Base-by-base conservation (phyloP, 2,113 vertebrate genomes). In the Psophia crepitans region DNA sequence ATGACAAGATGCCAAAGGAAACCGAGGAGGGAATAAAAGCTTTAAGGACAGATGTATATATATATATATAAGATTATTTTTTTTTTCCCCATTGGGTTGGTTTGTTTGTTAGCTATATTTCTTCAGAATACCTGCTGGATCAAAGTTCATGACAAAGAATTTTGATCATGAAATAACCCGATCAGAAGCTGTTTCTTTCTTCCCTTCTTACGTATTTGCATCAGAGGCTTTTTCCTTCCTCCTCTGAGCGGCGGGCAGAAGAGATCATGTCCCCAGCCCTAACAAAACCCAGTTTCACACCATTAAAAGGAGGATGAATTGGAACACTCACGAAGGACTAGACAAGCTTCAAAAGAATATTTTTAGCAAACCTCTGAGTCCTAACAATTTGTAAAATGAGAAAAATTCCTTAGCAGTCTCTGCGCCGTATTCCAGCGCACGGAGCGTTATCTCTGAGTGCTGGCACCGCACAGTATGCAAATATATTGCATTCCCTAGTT, bases 231-330 rank as follows among this genome's bases (percentile, higher is more conserved):
- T 53, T 53, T 32, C 68, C 18, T 35, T 79, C 37, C 89, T 18
- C 48, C 48, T 95, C 49, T 74, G 56, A 92, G 88, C 41, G 4
- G 64, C 73, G 63, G 88, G 63, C 56, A 87, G 53, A 43, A 46
- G 54, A 84, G 77, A 97, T 93, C 24, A 44, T 4, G 70, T 22
- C 76, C 19, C 54, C 49, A 69, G 91, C 80, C 46, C 64, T 79
- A 90, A 85, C 63, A 41, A 93, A 96, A 89, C 74, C 77, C 51
- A 63, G 63, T 74, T 96, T 84, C 61, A 64, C 77, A 69, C 92
- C 70, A 58, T 69, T 89, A 87, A 91, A 92, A 87, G 84, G 3
- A 89, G 44, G 56, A 78, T 79, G 92, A 97, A 94, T 60, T 82
- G 70, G 48, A 96, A 82, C 57, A 54, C 84, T 96, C 60, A 30